Evolutionary conservation across 2,113 vertebrate species (phyloP).

Genomic region (Proteles cristata): DNA sequence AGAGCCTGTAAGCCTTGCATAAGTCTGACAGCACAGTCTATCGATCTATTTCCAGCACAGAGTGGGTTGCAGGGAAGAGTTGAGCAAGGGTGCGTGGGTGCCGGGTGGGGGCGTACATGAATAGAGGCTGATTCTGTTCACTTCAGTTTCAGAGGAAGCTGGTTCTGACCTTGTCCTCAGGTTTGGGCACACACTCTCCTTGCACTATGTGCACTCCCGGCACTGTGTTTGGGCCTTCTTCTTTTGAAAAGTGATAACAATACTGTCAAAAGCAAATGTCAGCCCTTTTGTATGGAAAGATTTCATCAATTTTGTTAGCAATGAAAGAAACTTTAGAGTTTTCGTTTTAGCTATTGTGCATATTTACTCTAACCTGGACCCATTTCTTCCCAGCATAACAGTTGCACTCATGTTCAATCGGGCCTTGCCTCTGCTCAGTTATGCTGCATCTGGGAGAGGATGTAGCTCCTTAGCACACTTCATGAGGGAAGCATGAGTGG

Average conservation of each 20-base stretch:
- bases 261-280: background rate
- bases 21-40: conserved; percentile 71
- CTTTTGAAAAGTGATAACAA: background rate
- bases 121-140: conserved; percentile 16
- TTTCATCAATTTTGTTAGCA: background rate
- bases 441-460: background rate
- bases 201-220: background rate
- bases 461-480: background rate
- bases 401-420: rapidly evolving
- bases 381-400: rapidly evolving
- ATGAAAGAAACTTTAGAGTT: background rate
- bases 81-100: conserved; percentile 69
- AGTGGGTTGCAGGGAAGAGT: conserved; percentile 73
- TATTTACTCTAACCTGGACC: background rate
- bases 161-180: background rate
- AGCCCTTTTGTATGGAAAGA: background rate
- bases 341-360: background rate
- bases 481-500: background rate
- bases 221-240: background rate
- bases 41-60: conserved; percentile 76
- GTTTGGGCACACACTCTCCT: background rate
- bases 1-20: conserved; percentile 60
- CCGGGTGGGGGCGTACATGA: conserved; percentile 50
- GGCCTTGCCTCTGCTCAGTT: background rate
- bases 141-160: conserved; percentile 11